Evolutionary conservation across 2,888 invertebrate genomes (phyloP).

Genomic region (Drosophila ustulata): DNA sequence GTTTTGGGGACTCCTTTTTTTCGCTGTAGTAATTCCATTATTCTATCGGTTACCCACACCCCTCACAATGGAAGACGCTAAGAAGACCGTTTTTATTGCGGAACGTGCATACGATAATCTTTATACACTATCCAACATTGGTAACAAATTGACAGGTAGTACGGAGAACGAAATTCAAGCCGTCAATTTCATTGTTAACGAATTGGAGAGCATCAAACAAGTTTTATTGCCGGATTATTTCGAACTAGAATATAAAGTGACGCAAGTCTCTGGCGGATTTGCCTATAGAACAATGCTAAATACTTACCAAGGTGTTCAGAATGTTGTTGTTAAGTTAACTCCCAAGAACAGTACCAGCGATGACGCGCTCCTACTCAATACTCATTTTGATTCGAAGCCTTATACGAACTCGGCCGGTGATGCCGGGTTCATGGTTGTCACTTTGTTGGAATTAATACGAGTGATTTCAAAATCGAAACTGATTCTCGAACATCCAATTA

Average conservation of each 20-base stretch:
- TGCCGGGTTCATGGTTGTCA: constrained; percentile 87
- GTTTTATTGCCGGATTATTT: constrained; percentile 67
- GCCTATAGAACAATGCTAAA: constrained; percentile 75
- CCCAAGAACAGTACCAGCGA: constrained; percentile 63
- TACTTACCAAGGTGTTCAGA: constrained; percentile 80
- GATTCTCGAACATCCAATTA: constrained; percentile 86
- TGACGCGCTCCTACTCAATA: constrained; percentile 86
- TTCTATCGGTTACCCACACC: constrained; percentile 63
- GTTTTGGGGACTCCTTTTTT: constrained; percentile 68
- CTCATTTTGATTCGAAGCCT: constrained; percentile 96
- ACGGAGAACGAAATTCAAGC: constrained; percentile 89
- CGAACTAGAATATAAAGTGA: constrained; percentile 78
- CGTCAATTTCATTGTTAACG: constrained; percentile 85
- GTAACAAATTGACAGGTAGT: constrained; percentile 86
- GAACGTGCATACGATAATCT: constrained; percentile 86
- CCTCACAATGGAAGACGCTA: constrained; percentile 45
- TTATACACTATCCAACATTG: constrained; percentile 44
- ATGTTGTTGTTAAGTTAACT: constrained; percentile 79
- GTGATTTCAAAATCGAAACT: constrained; percentile 82
- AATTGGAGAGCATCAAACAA: constrained; percentile 65
- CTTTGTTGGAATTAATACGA: constrained; percentile 87
- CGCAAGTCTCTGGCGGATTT: constrained; percentile 69
- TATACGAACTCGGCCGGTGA: constrained; percentile 87
- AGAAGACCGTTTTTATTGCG: constrained; percentile 87
- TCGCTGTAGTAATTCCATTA: constrained; percentile 57